Evolutionary conservation across 2,797 vertebrate species (phyloP).

Genomic region (Apogon hyalosoma): DNA sequence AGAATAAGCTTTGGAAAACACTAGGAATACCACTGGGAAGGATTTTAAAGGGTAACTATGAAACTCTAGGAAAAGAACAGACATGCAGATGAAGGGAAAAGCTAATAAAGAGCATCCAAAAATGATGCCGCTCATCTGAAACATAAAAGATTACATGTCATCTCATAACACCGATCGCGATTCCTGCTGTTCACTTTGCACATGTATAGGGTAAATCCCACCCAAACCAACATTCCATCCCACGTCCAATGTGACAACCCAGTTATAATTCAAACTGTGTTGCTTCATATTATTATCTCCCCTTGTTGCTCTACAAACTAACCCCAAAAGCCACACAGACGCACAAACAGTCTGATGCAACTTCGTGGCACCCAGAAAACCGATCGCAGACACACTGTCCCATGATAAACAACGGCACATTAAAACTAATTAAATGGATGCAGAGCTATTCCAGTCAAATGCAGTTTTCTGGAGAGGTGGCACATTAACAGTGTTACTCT

Average conservation of each 20-base stretch:
- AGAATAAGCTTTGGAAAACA: conserved; percentile 54
- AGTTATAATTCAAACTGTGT: conserved; percentile 66
- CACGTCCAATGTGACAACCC: conserved; percentile 47
- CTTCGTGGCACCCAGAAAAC: conserved; percentile 52
- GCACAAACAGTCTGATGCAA: conserved; percentile 73
- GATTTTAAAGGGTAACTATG: conserved; percentile 50
- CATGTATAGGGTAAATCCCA: conserved; percentile 44
- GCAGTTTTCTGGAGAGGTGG: conserved; percentile 22
- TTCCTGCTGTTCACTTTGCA: conserved; percentile 38
- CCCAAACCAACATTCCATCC: conserved; percentile 74
- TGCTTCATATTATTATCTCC: conserved; percentile 60
- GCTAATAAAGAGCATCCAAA: conserved; percentile 6
- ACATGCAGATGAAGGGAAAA: conserved; percentile 7
- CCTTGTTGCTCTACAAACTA: conserved; percentile 50
- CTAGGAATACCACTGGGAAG: conserved; percentile 34
- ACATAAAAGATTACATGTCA: conserved; percentile 27
- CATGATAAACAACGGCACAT: conserved; percentile 60
- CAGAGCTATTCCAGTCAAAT: conserved; percentile 47
- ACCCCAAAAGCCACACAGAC: conserved; percentile 69
- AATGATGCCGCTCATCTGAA: conserved; percentile 17
- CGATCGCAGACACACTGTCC: conserved; percentile 45
- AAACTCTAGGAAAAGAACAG: conserved; percentile 42
- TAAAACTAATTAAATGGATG: conserved; percentile 68
- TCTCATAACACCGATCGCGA: conserved; percentile 36
- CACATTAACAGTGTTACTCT: conserved; percentile 28